These are phyloP conservation scores for Lerista edwardsae DNA, from an alignment of 2,797 vertebrate genomes.

Conservation along the genomic window DNA sequence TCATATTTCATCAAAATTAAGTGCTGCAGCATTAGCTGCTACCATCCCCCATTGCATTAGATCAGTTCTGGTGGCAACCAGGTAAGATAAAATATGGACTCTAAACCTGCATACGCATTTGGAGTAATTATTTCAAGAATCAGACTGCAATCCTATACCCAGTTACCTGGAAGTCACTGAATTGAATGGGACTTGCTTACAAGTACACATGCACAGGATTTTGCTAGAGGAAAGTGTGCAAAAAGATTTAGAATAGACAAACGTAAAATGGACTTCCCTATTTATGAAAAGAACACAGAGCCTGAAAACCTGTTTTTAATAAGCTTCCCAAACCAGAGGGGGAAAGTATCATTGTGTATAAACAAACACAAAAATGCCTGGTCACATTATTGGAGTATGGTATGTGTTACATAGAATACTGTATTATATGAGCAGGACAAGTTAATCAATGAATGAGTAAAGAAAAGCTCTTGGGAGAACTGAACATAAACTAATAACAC, in stretches of 20 bases:
- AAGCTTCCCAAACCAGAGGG: background rate
- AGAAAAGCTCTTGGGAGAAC: conserved; percentile 14
- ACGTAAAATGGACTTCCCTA: background rate
- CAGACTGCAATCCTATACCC: background rate
- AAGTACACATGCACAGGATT: too few relatives aligned
- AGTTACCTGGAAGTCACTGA: too few relatives aligned
- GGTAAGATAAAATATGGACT: background rate
- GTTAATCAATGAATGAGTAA: background rate
- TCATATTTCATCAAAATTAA: background rate
- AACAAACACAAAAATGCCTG: background rate
- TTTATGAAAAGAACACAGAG: background rate
- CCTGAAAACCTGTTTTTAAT: background rate
- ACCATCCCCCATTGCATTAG: background rate
- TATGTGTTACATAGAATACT: background rate
- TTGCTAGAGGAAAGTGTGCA: background rate
- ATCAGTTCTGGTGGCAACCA: background rate
- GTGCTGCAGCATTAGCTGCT: conserved; percentile 7
- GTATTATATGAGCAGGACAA: conserved; percentile 4
- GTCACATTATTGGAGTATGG: background rate
- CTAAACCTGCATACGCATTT: background rate
- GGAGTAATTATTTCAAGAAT: background rate
- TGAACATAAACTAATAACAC: background rate
- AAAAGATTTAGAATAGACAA: background rate
- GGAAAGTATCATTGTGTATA: background rate
- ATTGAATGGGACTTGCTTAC: too few relatives aligned